A percentile compares a stretch with the other conserved stretches of the same genome.
These are phyloP conservation scores for Drosophila insularis DNA, from an alignment of 1,140 invertebrate species.

Conservation along the genomic window DNA sequence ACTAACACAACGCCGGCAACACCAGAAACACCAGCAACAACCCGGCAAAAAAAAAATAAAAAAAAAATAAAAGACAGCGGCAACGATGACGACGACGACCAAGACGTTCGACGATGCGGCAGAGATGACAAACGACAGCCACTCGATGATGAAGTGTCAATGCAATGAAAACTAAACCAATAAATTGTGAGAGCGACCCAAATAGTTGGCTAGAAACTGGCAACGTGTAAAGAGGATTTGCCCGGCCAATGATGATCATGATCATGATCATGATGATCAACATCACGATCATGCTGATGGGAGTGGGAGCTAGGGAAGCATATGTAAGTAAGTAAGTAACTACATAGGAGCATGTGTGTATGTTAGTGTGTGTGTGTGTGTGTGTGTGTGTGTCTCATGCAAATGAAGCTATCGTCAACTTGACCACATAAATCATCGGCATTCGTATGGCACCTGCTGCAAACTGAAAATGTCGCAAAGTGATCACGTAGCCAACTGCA, in stretches of 20 bases:
- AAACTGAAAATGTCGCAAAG: conserved; percentile 10
- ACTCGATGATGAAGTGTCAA: conserved; percentile 82
- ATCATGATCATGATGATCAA: neutral
- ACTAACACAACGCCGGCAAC: conserved; percentile 19
- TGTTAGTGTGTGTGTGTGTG: neutral
- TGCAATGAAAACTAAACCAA: conserved; percentile 83
- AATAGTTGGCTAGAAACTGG: conserved; percentile 81
- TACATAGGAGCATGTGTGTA: neutral
- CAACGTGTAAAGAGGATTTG: conserved; percentile 71
- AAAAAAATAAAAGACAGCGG: neutral
- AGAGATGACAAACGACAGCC: conserved; percentile 76
- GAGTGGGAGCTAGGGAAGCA: conserved; percentile 15
- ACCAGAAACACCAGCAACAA: conserved; percentile 15
- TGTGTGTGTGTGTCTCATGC: conserved; percentile 2
- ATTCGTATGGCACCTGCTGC: neutral
- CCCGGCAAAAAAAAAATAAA: conserved; percentile 1
- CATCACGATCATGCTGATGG: conserved; percentile 5
- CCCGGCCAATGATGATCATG: conserved; percentile 30
- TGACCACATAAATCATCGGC: conserved; percentile 11
- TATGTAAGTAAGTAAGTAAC: conserved; percentile 5
- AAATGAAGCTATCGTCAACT: conserved; percentile 16
- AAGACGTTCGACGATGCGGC: conserved; percentile 31
- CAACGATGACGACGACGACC: conserved; percentile 14
- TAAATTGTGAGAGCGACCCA: conserved; percentile 82
- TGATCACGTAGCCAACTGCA: conserved; percentile 1